Evolutionary conservation across 2,888 invertebrate genomes (phyloP).

Genomic region (Phalera bucephala): DNA sequence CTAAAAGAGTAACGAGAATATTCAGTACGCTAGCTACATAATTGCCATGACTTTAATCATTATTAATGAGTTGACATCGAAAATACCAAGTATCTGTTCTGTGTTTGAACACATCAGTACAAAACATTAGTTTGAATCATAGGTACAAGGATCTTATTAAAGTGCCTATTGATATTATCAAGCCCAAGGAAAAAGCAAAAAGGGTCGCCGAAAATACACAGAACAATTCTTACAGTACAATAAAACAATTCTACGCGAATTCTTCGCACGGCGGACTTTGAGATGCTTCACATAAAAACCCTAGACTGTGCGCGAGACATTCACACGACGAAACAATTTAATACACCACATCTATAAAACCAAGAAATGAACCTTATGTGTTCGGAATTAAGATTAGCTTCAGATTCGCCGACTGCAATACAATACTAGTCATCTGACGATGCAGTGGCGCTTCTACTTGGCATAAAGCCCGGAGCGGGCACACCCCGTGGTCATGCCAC

Average conservation of each 20-base stretch:
- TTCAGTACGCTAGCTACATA: too few relatives aligned
- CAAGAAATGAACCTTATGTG: slow-evolving; percentile 46
- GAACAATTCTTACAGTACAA: slow-evolving; percentile 39
- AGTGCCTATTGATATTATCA: slow-evolving; percentile 13
- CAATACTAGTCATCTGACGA: slow-evolving; percentile 49
- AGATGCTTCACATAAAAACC: slow-evolving; percentile 68
- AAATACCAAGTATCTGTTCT: too few relatives aligned
- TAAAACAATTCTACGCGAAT: slow-evolving; percentile 50
- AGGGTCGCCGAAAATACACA: slow-evolving; percentile 35
- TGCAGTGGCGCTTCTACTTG: slow-evolving; percentile 77
- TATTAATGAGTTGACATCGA: too few relatives aligned
- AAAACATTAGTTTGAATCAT: too few relatives aligned
- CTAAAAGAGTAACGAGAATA: too few relatives aligned
- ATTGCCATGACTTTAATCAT: too few relatives aligned
- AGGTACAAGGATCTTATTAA: not conserved
- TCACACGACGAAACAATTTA: slow-evolving; percentile 50
- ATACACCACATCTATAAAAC: slow-evolving; percentile 18
- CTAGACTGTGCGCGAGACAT: slow-evolving; percentile 73
- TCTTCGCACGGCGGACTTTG: slow-evolving; percentile 57
- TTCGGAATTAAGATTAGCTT: slow-evolving; percentile 33
- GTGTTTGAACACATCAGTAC: too few relatives aligned
- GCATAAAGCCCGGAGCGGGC: slow-evolving; percentile 67
- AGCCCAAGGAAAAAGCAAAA: slow-evolving; percentile 29
- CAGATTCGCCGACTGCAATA: slow-evolving; percentile 30
- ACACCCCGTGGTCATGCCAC: slow-evolving; percentile 55